phyloP scores from a whole-genome alignment of 2,888 invertebrate genomes.

The Sipha maydis region DNA sequence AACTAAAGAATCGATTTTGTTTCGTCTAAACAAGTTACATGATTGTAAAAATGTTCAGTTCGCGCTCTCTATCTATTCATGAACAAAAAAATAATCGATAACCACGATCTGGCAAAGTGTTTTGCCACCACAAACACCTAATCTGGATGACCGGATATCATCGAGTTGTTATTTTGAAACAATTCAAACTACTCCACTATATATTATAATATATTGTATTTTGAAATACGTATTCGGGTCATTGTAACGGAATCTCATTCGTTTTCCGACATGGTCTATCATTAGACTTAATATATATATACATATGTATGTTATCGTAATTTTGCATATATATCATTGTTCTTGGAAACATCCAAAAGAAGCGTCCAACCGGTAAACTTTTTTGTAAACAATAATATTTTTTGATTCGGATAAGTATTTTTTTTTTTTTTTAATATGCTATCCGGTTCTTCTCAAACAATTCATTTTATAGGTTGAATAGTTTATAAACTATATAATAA shows the following conservation, averaged over 20 bases:
- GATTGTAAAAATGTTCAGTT: conserved; percentile 25
- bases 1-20: not conserved
- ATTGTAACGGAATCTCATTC: conserved; percentile 54
- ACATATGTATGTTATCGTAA: not conserved
- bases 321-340: conserved; percentile 32
- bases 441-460: not conserved
- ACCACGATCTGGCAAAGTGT: conserved; percentile 2
- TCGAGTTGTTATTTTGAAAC: conserved; percentile 26
- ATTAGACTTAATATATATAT: conserved; percentile 4
- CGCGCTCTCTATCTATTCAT: not conserved
- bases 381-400: not conserved
- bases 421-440: not conserved
- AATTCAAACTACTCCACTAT: not conserved
- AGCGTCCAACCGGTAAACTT: conserved; percentile 18
- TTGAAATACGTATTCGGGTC: conserved; percentile 50
- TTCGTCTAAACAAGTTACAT: not conserved
- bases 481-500: not conserved
- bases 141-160: conserved; percentile 21
- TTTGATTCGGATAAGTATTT: not conserved
- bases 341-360: conserved; percentile 24
- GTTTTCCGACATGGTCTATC: conserved; percentile 53
- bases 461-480: not conserved
- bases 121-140: conserved; percentile 7
- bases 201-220: not conserved
- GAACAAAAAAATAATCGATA: conserved; percentile 29